Evolutionary conservation across 1,140 invertebrate genomes (phyloP).

Genomic region (Calliopsis andreniformis): DNA sequence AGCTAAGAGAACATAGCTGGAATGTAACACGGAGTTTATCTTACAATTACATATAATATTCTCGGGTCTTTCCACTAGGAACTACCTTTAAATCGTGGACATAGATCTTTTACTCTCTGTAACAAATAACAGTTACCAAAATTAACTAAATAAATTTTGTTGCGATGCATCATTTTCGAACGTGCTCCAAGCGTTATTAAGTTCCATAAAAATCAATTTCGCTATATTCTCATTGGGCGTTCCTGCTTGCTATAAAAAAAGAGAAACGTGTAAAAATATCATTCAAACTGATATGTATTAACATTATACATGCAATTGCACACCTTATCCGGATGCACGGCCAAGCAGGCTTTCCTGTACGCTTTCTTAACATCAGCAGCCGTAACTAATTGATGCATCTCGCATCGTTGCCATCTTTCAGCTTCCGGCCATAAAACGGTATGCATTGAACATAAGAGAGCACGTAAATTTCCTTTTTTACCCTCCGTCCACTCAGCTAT

Average conservation of each 20-base stretch:
- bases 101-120: conserved; percentile 66
- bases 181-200: conserved; percentile 99
- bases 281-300: not conserved
- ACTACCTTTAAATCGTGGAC: conserved; percentile 69
- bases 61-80: conserved; percentile 66
- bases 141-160: conserved; percentile 90
- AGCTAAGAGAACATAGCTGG: conserved; percentile 72
- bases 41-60: conserved; percentile 68
- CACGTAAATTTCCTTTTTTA: conserved; percentile 97
- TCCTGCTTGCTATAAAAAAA: conserved; percentile 88
- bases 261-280: not conserved
- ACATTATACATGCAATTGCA: not conserved
- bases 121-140: conserved; percentile 73
- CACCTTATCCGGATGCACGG: conserved; percentile 99
- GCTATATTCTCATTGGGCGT: conserved; percentile 95
- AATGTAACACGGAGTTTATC: conserved; percentile 74
- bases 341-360: conserved; percentile 97
- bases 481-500: conserved; percentile 94
- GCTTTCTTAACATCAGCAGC: conserved; percentile 96
- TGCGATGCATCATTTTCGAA: conserved; percentile 96
- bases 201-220: conserved; percentile 98
- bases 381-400: conserved; percentile 96
- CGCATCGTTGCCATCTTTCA: conserved; percentile 92
- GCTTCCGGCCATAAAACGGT: conserved; percentile 97
- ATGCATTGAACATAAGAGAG: conserved; percentile 96